Evolutionary conservation across 2,113 vertebrate species (phyloP).

Genomic region (Callorhinus ursinus): DNA sequence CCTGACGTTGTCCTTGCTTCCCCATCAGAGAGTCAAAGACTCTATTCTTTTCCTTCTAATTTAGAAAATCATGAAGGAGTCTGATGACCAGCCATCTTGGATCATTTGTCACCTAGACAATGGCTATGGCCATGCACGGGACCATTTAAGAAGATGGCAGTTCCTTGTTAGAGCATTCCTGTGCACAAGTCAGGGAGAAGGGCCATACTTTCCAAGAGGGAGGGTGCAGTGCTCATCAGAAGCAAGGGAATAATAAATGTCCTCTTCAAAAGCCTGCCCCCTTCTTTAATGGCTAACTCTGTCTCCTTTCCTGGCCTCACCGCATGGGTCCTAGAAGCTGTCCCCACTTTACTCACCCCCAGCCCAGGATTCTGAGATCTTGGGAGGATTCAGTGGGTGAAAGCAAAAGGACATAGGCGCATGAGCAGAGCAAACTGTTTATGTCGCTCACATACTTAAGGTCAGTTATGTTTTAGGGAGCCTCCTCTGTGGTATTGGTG

Average conservation of each 20-base stretch:
- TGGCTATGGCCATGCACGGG: background rate
- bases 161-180: background rate
- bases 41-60: slow-evolving; percentile 14
- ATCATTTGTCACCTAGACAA: background rate
- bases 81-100: background rate
- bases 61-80: background rate
- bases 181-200: accelerated
- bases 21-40: background rate
- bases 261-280: background rate
- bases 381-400: background rate
- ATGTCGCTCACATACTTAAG: background rate
- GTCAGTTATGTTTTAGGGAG: background rate
- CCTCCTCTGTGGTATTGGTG: background rate
- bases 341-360: accelerated
- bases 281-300: background rate
- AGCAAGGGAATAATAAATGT: background rate
- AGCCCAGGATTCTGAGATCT: background rate
- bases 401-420: background rate
- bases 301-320: background rate
- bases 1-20: background rate
- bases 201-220: background rate
- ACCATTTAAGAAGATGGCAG: background rate
- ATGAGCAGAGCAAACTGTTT: background rate
- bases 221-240: background rate
- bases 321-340: background rate